A percentile compares a stretch with the other conserved stretches of the same genome.
Conservation (phyloP, 2,113 vertebrate genomes). For the Camarhynchus parvulus region DNA sequence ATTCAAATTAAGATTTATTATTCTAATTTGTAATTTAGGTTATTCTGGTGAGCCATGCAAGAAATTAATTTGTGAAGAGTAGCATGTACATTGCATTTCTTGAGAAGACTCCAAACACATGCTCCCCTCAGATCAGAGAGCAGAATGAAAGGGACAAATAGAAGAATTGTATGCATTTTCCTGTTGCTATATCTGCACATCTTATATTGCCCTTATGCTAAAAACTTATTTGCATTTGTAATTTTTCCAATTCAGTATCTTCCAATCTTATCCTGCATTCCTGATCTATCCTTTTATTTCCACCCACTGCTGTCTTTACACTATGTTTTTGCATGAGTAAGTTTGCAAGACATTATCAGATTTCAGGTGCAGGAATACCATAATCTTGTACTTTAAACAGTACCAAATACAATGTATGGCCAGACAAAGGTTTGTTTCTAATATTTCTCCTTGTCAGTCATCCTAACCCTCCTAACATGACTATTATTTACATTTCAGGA, state of each 20-base stretch:
- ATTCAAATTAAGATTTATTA: neutral
- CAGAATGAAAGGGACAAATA: neutral
- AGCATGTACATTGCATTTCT: neutral
- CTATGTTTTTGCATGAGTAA: neutral
- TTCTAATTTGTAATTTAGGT: neutral
- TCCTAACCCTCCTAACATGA: neutral
- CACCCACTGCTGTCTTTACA: neutral
- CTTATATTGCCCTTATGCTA: neutral
- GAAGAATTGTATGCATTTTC: neutral
- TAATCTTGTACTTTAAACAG: neutral
- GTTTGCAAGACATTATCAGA: neutral
- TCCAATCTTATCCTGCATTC: neutral
- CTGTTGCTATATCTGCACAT: neutral
- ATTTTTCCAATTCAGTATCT: neutral
- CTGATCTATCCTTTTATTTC: neutral
- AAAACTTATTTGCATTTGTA: neutral
- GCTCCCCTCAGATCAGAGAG: neutral
- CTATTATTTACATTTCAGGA: neutral
- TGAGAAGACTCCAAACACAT: neutral
- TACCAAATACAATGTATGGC: neutral
- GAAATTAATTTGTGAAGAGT: neutral
- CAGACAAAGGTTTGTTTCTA: neutral
- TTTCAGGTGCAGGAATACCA: neutral
- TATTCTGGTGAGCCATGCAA: neutral
- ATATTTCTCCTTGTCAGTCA: neutral